These are phyloP conservation scores for Chaetodon trifascialis DNA, from an alignment of 2,113 vertebrate genomes.

Conservation along the genomic window DNA sequence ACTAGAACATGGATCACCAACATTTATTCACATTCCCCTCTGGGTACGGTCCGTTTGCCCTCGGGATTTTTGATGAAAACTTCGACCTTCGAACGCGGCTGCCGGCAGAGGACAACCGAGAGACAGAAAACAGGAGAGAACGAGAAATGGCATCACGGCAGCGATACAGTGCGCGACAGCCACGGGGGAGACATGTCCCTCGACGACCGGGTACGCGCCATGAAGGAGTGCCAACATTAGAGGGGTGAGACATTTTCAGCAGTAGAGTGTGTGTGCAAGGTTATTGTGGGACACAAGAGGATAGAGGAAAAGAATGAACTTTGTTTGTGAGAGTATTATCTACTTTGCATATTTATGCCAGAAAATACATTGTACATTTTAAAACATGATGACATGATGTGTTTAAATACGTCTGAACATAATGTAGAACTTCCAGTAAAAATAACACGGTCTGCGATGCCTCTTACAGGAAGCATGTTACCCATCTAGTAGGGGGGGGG, in stretches of 20 bases:
- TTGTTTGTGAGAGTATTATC: not conserved
- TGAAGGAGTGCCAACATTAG: slow-evolving; percentile 94
- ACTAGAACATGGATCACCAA: slow-evolving; percentile 90
- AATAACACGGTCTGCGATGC: not conserved
- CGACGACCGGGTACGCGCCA: slow-evolving; percentile 89
- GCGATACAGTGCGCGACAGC: slow-evolving; percentile 89
- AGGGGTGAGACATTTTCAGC: slow-evolving; percentile 88
- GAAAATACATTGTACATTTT: not conserved
- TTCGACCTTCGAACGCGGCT: slow-evolving; percentile 89
- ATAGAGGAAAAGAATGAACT: not conserved
- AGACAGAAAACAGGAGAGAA: slow-evolving; percentile 90
- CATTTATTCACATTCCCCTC: slow-evolving; percentile 92
- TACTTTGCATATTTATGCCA: not conserved
- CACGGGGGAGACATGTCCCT: slow-evolving; percentile 89
- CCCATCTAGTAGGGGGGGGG: too few species aligned
- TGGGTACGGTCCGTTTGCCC: slow-evolving; percentile 91
- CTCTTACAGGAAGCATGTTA: not conserved
- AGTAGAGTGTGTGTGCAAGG: not conserved
- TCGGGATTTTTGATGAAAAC: slow-evolving; percentile 94
- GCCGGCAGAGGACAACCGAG: slow-evolving; percentile 88
- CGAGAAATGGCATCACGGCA: slow-evolving; percentile 91
- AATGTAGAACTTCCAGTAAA: not conserved
- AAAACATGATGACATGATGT: not conserved
- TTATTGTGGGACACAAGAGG: slow-evolving; percentile 5
- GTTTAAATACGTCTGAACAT: not conserved